Evolutionary conservation across 2,797 vertebrate species (phyloP), one percentile per base, ranked within the genome.

Genomic region (Orestias chungarensis): DNA sequence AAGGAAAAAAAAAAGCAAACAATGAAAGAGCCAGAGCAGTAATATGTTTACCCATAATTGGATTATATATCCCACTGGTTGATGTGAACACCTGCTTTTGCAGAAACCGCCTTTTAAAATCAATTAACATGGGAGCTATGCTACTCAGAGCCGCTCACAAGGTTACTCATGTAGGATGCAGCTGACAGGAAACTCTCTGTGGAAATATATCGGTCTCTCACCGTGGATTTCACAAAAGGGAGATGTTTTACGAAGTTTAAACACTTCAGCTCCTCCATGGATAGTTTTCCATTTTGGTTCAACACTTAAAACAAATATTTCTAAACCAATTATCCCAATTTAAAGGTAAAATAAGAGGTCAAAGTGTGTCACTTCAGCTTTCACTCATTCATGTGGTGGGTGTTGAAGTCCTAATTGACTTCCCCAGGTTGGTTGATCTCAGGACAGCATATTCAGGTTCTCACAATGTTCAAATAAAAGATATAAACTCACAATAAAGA

Each of bases 51-150:
- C 31, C n/a, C 52, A 31, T 27, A 3, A 4, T 9, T 57, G 27
- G 35, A 31, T 44, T 50, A 11, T 49, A 10, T 50, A 33, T 15
- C 46, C 17, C 6, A 25, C 44, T 33, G 7, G 38, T n/a, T 20
- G 50, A 20, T 40, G 44, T 17, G 29, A 73, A 57, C 64, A 66
- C n/a, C 35, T 69, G 65, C 64, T 35, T 64, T 50, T 73, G 40
- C n/a, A 61, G 68, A 52, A 70, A 61, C 52, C 68, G 47, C 69
- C 43, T 70, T 79, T 73, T 73, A 65, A 76, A 77, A 68, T 43
- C 75, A 84, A 86, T 85, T 77, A 83, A 64, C 35, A 38, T 31
- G 49, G 11, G 61, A 80, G 76, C 40, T 52, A 7, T 31, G 25
- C 18, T 33, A 44, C 62, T 54, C 43, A 59, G 55, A 80, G 57